Percentiles rank a stretch among this genome's conserved stretches.
Conservation (phyloP, 2,113 vertebrate genomes). For the Cacatua alba region DNA sequence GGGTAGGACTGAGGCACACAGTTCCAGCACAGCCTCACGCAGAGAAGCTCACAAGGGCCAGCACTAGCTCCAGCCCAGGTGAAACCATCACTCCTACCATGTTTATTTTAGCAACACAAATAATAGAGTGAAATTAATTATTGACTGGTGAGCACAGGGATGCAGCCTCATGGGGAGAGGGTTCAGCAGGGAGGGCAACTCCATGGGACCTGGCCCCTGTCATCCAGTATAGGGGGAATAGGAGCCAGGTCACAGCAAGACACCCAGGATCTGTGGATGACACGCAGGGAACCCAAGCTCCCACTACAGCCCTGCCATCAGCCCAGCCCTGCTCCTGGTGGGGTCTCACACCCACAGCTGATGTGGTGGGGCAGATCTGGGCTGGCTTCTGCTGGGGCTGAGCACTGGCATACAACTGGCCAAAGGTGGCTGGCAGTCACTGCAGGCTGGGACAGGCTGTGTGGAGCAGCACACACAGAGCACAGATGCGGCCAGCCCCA, state of each 20-base stretch:
- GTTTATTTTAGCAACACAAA: slow-evolving; percentile 39
- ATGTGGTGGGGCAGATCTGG: neutral
- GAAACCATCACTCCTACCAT: neutral
- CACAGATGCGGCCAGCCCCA: neutral
- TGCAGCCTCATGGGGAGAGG: neutral
- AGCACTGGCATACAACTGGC: neutral
- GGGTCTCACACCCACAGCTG: neutral
- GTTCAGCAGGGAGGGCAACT: neutral
- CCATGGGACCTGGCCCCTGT: neutral
- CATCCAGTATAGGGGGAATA: neutral
- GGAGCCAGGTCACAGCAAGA: neutral
- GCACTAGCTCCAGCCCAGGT: neutral
- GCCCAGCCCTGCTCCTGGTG: neutral
- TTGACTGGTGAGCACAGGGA: neutral
- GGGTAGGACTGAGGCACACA: neutral
- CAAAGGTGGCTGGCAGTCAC: neutral
- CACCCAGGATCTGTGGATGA: neutral
- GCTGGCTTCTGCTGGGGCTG: neutral
- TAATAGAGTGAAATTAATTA: slow-evolving; percentile 17
- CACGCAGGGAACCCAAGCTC: neutral
- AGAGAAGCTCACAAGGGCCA: neutral
- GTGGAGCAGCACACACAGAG: neutral
- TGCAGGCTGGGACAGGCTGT: fast-evolving
- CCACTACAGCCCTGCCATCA: neutral
- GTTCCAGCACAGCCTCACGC: fast-evolving